Evolutionary conservation across 2,888 invertebrate genomes (phyloP), one percentile per base, ranked within the genome.

Genomic region (Digitonthophagus gazella): DNA sequence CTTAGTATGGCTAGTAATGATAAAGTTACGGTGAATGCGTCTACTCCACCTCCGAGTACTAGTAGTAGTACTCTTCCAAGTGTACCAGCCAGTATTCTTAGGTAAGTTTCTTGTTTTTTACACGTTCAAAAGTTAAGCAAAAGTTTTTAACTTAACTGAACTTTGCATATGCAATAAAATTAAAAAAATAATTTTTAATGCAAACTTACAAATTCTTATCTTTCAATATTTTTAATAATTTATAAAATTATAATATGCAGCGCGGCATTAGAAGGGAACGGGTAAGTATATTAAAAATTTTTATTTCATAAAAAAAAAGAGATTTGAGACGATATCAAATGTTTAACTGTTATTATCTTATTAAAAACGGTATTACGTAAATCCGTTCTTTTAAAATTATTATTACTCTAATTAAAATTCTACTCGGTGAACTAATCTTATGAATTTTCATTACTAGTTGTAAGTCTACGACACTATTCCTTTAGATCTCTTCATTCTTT

Each of bases 211-310:
- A n/a, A n/a, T n/a, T n/a, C n/a, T n/a, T n/a, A n/a, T n/a, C n/a
- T n/a, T n/a, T n/a, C n/a, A n/a, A n/a, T n/a, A 3, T 57, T 67
- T 68, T 44, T 6, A 22, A 22, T 22, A 22, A 22, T 22, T 4
- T 22, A 4, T 44, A 44, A 72, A 70, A 77, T 80, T 79, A 78
- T 75, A 78, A 71, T 79, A 76, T 79, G 73, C 79, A 90, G 90
- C 87, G 90, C 90, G 82, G 90, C 90, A 76, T 86, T 90, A 85
- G 90, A 90, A 84, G 89, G 89, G 84, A 89, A 88, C 87, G 89
- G 85, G 88, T 89, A 79, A 81, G 81, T 66, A 11, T 54, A 64
- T 64, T 68, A 65, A 64, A 28, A 68, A n/a, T n/a, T n/a, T n/a
- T n/a, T n/a, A n/a, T n/a, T n/a, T n/a, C n/a, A n/a, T n/a, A n/a